Percentiles rank a stretch among this genome's conserved stretches.
Evolutionary conservation across 1,140 invertebrate species (phyloP).

Genomic region (Heterodera schachtii): DNA sequence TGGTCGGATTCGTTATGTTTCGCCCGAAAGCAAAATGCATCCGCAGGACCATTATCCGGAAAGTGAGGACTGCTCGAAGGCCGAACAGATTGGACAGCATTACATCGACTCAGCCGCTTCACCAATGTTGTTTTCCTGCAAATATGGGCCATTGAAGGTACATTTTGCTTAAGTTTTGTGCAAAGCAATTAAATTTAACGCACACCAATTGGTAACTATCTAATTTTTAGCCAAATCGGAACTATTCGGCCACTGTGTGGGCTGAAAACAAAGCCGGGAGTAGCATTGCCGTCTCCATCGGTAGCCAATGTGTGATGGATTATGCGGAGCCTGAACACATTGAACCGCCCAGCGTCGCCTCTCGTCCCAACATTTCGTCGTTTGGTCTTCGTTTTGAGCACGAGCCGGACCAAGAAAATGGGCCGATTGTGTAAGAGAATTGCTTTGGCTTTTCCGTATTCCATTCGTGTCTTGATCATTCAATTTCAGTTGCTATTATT

Average conservation of each 20-base stretch:
- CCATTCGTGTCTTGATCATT: neutral
- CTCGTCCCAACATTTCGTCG: constrained; percentile 51
- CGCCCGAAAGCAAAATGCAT: constrained; percentile 4
- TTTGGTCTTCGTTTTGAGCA: constrained; percentile 53
- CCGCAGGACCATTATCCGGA: constrained; percentile 37
- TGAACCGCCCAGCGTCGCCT: constrained; percentile 43
- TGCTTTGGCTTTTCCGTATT: constrained; percentile 15
- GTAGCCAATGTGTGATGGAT: constrained; percentile 59
- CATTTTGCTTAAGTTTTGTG: neutral
- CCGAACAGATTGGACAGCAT: constrained; percentile 30
- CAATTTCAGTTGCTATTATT: constrained; percentile 57
- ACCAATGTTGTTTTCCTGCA: constrained; percentile 56
- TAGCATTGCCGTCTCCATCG: constrained; percentile 45
- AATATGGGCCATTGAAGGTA: constrained; percentile 64
- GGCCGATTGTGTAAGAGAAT: constrained; percentile 53
- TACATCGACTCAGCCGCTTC: constrained; percentile 47
- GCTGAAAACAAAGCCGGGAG: constrained; percentile 62
- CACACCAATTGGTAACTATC: neutral
- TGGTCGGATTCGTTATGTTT: constrained; percentile 46
- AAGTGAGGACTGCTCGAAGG: constrained; percentile 44
- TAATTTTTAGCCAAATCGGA: constrained; percentile 62
- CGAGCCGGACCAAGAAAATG: constrained; percentile 58
- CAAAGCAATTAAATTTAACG: neutral
- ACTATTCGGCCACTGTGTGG: constrained; percentile 64
- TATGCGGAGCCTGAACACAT: constrained; percentile 61